Conservation (phyloP, 2,888 invertebrate species). For the Bruchidius siliquastri region DNA sequence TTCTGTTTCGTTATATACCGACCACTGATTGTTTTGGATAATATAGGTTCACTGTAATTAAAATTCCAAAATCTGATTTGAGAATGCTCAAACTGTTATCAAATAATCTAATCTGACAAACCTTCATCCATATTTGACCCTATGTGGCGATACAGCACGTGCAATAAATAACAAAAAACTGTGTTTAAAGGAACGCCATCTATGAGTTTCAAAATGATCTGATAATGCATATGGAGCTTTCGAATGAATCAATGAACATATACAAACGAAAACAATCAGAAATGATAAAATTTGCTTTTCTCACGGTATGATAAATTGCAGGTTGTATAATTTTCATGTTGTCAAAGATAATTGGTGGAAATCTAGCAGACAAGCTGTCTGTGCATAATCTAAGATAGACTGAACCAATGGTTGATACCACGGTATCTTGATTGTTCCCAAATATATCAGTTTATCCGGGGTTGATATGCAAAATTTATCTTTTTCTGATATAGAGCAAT, state of each 20-base stretch:
- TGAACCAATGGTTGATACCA: slow-evolving; percentile 27
- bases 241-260: not conserved
- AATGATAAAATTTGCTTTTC: not conserved
- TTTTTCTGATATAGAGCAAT: slow-evolving; percentile 30
- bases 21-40: too few species aligned
- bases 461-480: slow-evolving; percentile 31
- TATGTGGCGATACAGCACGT: too few species aligned
- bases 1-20: too few species aligned
- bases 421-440: slow-evolving; percentile 31
- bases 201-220: too few species aligned
- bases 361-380: slow-evolving; percentile 25
- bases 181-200: too few species aligned
- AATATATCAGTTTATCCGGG: slow-evolving; percentile 34
- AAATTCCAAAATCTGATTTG: too few species aligned
- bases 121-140: too few species aligned
- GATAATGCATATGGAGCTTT: too few species aligned
- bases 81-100: too few species aligned
- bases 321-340: not conserved
- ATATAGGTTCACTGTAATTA: too few species aligned
- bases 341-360: not conserved
- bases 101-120: too few species aligned
- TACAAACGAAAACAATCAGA: not conserved
- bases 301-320: not conserved
- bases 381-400: slow-evolving; percentile 49
- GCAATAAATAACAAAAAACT: too few species aligned